Percentiles rank a stretch among this genome's conserved stretches.
These are phyloP conservation scores for Cinclus mexicanus DNA, from an alignment of 2,113 vertebrate genomes.

Conservation along the genomic window DNA sequence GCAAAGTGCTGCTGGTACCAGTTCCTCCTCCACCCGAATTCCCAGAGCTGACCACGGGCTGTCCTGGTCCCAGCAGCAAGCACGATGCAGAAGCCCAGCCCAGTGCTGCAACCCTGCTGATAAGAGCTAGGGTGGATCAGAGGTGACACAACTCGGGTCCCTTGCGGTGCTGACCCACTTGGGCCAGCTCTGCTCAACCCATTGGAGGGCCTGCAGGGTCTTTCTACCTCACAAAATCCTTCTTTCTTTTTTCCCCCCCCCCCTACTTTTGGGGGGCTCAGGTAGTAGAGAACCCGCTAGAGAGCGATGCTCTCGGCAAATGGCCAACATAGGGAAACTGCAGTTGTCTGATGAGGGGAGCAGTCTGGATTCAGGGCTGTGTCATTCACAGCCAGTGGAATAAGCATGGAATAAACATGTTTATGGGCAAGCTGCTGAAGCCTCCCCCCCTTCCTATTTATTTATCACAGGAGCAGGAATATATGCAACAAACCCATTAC, in stretches of 20 bases:
- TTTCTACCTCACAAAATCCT: background rate
- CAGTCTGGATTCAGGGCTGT: background rate
- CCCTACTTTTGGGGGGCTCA: rapidly evolving
- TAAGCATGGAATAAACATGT: background rate
- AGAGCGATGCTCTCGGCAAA: rapidly evolving
- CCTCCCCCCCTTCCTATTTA: background rate
- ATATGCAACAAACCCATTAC: background rate
- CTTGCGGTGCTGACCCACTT: rapidly evolving
- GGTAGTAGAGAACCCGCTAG: background rate
- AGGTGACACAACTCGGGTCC: background rate
- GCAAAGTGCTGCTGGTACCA: background rate
- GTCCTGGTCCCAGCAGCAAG: background rate
- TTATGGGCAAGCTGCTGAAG: background rate
- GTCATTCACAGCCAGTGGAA: background rate
- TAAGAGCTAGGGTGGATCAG: rapidly evolving
- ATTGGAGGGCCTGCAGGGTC: rapidly evolving
- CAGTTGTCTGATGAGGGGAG: background rate
- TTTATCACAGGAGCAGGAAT: background rate
- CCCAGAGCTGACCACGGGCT: background rate
- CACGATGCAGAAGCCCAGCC: background rate
- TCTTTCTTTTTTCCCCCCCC: background rate
- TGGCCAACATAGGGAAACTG: background rate
- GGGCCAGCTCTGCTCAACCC: background rate
- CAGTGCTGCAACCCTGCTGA: background rate
- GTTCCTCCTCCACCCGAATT: rapidly evolving